These are phyloP conservation scores for Myripristis jacobus DNA, from an alignment of 2,797 vertebrate species.

Conservation along the genomic window DNA sequence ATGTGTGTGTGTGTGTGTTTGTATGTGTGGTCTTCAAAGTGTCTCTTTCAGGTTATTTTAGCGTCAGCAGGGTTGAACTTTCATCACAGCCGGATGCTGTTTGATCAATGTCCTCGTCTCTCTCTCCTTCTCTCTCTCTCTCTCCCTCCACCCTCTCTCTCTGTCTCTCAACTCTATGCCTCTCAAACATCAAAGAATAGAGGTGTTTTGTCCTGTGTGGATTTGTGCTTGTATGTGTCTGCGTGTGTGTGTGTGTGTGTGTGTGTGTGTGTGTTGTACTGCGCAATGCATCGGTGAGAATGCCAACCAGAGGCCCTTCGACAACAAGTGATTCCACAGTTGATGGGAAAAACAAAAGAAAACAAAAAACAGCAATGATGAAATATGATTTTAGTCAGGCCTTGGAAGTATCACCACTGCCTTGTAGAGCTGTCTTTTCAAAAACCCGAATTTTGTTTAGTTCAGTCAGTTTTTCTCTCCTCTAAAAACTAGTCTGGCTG, in stretches of 20 bases:
- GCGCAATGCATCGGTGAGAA: no score
- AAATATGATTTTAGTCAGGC: no score
- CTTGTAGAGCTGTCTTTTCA: no score
- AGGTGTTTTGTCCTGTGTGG: no score
- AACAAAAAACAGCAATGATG: no score
- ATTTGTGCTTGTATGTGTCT: no score
- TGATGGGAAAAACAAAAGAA: no score
- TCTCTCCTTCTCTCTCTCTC: constrained; percentile 18
- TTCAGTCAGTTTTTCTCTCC: neutral
- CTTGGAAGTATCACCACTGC: no score
- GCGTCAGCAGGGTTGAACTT: constrained; percentile 44
- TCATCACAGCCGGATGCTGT: constrained; percentile 56
- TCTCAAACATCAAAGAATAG: constrained; percentile 53
- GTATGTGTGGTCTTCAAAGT: constrained; percentile 11
- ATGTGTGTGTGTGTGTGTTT: neutral
- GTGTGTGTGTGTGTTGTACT: constrained; percentile 8
- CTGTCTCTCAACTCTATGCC: neutral
- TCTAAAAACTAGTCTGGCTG: neutral
- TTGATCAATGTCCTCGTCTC: constrained; percentile 62
- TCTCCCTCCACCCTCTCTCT: constrained; percentile 13
- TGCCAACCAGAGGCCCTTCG: no score
- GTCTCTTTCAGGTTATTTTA: constrained; percentile 47
- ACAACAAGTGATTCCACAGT: no score
- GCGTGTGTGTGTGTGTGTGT: no score
- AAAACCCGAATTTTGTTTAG: no score